A percentile compares a stretch with the other conserved stretches of the same genome.
Conservation (phyloP, 1,140 invertebrate genomes). For the Nasonia longicornis region DNA sequence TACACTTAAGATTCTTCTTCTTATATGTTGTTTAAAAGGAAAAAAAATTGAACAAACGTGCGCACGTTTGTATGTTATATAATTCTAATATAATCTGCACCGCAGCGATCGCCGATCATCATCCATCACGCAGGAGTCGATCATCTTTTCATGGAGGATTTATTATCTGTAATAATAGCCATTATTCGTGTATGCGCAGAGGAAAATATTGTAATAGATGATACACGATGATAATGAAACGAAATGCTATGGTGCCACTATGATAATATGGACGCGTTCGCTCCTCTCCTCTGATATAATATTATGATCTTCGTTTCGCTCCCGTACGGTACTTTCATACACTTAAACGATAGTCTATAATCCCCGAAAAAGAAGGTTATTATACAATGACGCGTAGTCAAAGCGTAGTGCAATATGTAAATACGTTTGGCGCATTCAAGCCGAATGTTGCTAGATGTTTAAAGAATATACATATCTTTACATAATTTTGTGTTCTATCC, state of each 20-base stretch:
- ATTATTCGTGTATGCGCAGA: neutral
- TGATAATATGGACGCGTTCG: neutral
- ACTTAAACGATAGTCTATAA: slow-evolving; percentile 43
- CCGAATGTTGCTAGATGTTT: slow-evolving; percentile 58
- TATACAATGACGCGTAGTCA: slow-evolving; percentile 57
- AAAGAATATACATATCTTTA: slow-evolving; percentile 66
- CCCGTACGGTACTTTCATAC: slow-evolving; percentile 38
- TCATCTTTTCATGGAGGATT: neutral
- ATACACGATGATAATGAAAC: neutral
- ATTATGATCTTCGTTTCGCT: slow-evolving; percentile 38
- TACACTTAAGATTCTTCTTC: slow-evolving; percentile 33
- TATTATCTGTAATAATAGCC: neutral
- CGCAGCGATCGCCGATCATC: neutral
- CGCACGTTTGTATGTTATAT: slow-evolving; percentile 24
- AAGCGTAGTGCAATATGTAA: slow-evolving; percentile 61
- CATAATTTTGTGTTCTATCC: slow-evolving; percentile 43
- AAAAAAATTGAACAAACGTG: neutral
- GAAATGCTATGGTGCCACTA: slow-evolving; percentile 15
- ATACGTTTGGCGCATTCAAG: slow-evolving; percentile 55
- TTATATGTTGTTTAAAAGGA: slow-evolving; percentile 10
- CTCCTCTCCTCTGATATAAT: neutral
- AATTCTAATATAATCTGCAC: neutral
- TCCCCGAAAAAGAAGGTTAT: slow-evolving; percentile 52
- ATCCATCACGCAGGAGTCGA: neutral
- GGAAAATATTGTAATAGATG: neutral